Evolutionary conservation across 2,888 invertebrate genomes (phyloP), one percentile per base, ranked within the genome.

Genomic region (Omphaloscelis lunosa): DNA sequence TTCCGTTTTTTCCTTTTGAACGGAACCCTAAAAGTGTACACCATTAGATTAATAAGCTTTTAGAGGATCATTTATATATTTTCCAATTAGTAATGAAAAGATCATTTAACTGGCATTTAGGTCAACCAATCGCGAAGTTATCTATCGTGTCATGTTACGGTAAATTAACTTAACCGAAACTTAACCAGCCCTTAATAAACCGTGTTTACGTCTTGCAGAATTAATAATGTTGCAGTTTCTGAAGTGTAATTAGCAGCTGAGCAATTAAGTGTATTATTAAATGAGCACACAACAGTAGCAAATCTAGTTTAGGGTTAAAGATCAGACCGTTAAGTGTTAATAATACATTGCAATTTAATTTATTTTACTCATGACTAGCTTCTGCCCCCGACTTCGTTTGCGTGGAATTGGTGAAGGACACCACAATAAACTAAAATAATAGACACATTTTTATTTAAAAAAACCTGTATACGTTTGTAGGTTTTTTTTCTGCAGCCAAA

Each of bases 231-330:
- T 75, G 74, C n/a, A 34, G 20, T 53, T 27, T 51, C 20, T 20
- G 3, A 45, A 15, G 9, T 34, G 17, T 53, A 45, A 66, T 67
- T 65, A 34, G 20, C 27, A 76, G 20, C 4, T 34, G 34, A 45
- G 27, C n/a, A n/a, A 29, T 20, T 29, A 58, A 59, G 29, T 59
- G 17, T 58, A 27, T 58, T 29, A 53, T 20, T 45, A 66, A 67
- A 41, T 12, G 6, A 68, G 29, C 12, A n/a, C 11, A 65, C 41
- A 58, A 62, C 51, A 70, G 20, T 12, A 58, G 9, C n/a, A 48
- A 15, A n/a, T 67, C 39, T n/a, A 23, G n/a, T 53, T 61, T 1
- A 62, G 15, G 63, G 53, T 67, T 41, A 77, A 71, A 80, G 69
- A 70, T 76, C 77, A 72, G 17, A 61, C 12, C 34, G 27, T n/a